phyloP scores from a whole-genome alignment of 2,113 vertebrate species.

The Paradoxurus hermaphroditus region DNA sequence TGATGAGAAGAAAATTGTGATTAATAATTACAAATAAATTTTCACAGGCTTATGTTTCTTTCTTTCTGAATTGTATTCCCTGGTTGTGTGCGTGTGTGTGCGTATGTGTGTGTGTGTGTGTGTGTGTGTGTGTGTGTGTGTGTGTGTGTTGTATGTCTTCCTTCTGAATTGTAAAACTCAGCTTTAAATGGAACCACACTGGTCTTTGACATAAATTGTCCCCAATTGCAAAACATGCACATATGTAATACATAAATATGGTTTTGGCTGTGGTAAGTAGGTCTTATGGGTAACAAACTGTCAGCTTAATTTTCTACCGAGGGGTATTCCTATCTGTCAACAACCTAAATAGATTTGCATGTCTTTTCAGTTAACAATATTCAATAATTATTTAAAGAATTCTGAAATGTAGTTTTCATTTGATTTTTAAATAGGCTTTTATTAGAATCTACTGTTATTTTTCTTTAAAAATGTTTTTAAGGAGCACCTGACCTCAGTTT shows the following conservation, averaged over 20 bases:
- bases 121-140: background rate
- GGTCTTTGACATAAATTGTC: slow-evolving; percentile 44
- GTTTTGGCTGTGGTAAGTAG: background rate
- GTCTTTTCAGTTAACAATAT: background rate
- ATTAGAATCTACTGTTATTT: background rate
- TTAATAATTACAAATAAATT: background rate
- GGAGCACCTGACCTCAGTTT: too few species aligned
- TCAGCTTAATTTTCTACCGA: background rate
- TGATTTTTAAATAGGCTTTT: background rate
- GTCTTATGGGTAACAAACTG: slow-evolving; percentile 25
- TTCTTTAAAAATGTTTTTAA: background rate
- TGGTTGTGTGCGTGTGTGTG: background rate
- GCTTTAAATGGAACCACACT: background rate
- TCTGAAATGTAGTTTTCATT: slow-evolving; percentile 34
- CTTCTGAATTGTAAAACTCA: slow-evolving; percentile 40
- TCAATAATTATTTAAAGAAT: slow-evolving; percentile 7
- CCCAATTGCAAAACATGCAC: background rate
- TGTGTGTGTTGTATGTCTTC: background rate
- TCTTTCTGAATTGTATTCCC: background rate
- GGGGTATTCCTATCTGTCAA: background rate
- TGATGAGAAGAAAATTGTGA: background rate
- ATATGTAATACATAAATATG: background rate
- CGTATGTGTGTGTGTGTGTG: background rate
- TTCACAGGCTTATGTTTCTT: background rate
- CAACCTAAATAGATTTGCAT: background rate